phyloP scores from a whole-genome alignment of 2,888 invertebrate species.

The Drosophila histrio region DNA sequence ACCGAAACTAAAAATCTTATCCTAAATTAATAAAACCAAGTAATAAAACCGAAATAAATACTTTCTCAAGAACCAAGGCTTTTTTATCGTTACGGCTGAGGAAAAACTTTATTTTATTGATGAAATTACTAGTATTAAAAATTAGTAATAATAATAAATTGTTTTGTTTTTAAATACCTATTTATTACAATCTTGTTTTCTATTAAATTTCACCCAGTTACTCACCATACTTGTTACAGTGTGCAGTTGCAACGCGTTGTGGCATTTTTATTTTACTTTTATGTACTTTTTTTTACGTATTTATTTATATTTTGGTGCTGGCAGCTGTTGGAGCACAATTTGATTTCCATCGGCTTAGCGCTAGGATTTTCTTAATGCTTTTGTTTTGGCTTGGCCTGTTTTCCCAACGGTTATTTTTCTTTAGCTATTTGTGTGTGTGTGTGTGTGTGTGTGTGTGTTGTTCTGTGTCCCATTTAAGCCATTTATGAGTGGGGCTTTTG shows the following conservation, averaged over 20 bases:
- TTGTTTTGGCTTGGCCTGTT: slow-evolving; percentile 28
- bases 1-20: no score
- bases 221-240: not conserved
- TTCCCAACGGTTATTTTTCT: slow-evolving; percentile 7
- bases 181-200: not conserved
- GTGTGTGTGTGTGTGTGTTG: not conserved
- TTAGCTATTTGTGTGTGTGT: slow-evolving; percentile 3
- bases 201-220: not conserved
- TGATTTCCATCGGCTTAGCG: slow-evolving; percentile 61
- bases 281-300: slow-evolving; percentile 45
- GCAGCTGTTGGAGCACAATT: slow-evolving; percentile 56
- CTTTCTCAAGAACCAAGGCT: no score
- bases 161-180: not conserved
- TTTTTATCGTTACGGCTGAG: no score
- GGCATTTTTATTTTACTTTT: slow-evolving; percentile 32
- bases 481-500: slow-evolving; percentile 45
- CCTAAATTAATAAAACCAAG: no score
- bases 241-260: slow-evolving; percentile 36
- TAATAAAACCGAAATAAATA: no score
- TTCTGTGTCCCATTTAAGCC: slow-evolving; percentile 36
- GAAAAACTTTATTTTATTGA: no score
- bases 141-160: no score
- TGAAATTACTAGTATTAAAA: not conserved
- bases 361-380: slow-evolving; percentile 52
- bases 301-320: slow-evolving; percentile 46